phyloP scores from a whole-genome alignment of 2,888 invertebrate genomes.

The Parnassius orleans region DNA sequence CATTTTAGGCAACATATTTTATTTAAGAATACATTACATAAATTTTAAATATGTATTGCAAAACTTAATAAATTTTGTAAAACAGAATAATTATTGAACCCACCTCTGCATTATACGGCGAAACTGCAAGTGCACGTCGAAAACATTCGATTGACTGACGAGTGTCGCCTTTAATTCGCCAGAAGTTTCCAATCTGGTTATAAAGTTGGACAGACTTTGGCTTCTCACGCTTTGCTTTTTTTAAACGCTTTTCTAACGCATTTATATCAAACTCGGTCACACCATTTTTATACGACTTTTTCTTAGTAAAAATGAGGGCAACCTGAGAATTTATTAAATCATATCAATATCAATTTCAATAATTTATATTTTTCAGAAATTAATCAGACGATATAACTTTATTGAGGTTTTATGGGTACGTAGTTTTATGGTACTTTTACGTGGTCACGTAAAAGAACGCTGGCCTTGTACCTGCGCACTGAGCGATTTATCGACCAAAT shows the following conservation, averaged over 20 bases:
- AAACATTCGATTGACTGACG: conserved; percentile 94
- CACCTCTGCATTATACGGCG: conserved; percentile 92
- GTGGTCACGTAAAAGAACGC: too few relatives aligned
- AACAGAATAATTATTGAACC: conserved; percentile 34
- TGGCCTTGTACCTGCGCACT: too few relatives aligned
- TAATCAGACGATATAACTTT: too few relatives aligned
- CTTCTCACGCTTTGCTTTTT: conserved; percentile 90
- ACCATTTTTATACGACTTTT: conserved; percentile 80
- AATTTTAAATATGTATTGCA: too few relatives aligned
- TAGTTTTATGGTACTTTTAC: too few relatives aligned
- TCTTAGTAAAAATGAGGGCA: conserved; percentile 87
- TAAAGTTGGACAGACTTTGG: conserved; percentile 91
- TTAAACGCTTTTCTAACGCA: conserved; percentile 86
- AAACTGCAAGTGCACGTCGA: conserved; percentile 90
- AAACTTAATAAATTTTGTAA: too few relatives aligned
- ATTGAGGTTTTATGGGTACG: too few relatives aligned
- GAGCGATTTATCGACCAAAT: too few relatives aligned
- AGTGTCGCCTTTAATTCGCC: conserved; percentile 94
- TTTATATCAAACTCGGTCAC: conserved; percentile 87
- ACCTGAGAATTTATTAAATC: conserved; percentile 63
- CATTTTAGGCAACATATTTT: too few relatives aligned
- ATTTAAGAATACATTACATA: background rate
- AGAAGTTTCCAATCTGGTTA: conserved; percentile 95
- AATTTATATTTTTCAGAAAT: too few relatives aligned
- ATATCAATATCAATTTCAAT: background rate